Evolutionary conservation across 2,797 vertebrate genomes (phyloP), one percentile per base, ranked within the genome.

Genomic region (Cyprinodon diabolis): DNA sequence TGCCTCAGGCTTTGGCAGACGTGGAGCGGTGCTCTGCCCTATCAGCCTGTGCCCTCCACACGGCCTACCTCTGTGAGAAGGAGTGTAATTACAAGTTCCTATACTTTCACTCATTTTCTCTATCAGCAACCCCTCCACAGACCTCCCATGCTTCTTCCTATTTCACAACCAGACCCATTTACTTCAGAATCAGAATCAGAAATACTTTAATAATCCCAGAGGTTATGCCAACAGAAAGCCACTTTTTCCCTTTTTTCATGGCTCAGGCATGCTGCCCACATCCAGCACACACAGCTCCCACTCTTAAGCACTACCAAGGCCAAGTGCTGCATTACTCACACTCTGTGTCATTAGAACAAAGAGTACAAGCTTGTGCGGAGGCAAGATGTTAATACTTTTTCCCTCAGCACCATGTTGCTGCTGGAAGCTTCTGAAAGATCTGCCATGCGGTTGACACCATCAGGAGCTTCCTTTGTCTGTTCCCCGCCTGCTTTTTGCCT

Each of bases 31-130:
- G 37, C 63, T 0, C 35, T 45, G n/a, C 21, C 62, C 37, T 21
- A 5, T 21, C 12, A 15, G 4, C 40, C n/a, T 9, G 51, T 15
- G n/a, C 17, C 69, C 73, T 86, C 79, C 55, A 67, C 78, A 74
- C 45, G 74, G 57, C 72, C 79, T 12, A 51, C 66, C 70, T 72
- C 79, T 71, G 75, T 84, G 79, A 79, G 79, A 75, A 80, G 79
- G 81, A 68, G 68, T 82, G 84, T 87, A 84, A 93, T 90, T 86
- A 83, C 66, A 86, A 90, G 76, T 65, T 79, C 66, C 23, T 71
- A n/a, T 12, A 37, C 48, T 47, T 9, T 66, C 9, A 69, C 14
- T 49, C 4, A 51, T 40, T 65, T 25, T 75, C 54, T 54, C 54
- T 45, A 25, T 48, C 6, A 1, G 40, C 40, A 48, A 70, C 76